phyloP scores from a whole-genome alignment of 2,888 invertebrate genomes.

The Pristionchus mayeri region DNA sequence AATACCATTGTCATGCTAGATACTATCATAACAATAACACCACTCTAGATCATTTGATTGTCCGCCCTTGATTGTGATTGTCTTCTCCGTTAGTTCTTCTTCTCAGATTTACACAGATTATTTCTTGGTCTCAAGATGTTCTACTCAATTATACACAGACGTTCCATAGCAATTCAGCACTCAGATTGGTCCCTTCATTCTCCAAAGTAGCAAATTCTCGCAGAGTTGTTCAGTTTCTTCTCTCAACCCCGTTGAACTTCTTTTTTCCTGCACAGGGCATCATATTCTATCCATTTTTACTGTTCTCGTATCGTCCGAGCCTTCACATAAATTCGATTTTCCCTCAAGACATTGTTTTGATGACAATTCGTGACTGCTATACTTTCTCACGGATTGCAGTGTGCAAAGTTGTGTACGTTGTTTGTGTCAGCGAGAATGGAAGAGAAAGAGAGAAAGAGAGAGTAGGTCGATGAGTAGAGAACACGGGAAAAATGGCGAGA shows the following conservation, averaged over 20 bases:
- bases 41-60: too few relatives aligned
- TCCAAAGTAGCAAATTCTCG: background rate
- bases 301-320: too few relatives aligned
- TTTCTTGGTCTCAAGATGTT: background rate
- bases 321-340: too few relatives aligned
- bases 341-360: too few relatives aligned
- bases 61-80: background rate
- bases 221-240: background rate
- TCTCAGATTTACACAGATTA: background rate
- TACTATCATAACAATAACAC: too few relatives aligned
- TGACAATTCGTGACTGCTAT: too few relatives aligned
- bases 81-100: background rate
- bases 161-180: background rate
- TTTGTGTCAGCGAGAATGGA: background rate
- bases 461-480: background rate
- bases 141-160: conserved; percentile 17
- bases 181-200: background rate
- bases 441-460: background rate
- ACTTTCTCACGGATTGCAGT: background rate
- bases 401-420: conserved; percentile 18
- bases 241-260: background rate
- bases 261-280: background rate
- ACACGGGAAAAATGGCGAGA: background rate
- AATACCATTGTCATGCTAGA: too few relatives aligned
- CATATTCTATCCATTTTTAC: too few relatives aligned